Base-by-base conservation (phyloP, 1,140 invertebrate genomes). In the Brachionus plicatilis region DNA sequence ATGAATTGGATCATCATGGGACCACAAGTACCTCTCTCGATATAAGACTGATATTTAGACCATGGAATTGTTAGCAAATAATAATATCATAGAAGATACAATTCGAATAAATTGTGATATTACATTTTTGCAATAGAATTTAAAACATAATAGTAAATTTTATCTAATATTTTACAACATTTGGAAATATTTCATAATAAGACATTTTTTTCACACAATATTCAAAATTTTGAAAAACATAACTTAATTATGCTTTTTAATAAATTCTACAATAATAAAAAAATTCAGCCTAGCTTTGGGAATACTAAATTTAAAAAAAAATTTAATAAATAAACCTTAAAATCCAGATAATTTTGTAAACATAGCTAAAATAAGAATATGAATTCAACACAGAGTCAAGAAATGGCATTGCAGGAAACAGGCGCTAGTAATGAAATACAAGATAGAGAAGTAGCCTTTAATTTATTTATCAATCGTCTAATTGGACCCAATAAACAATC, bases 401-500 rank as follows among this genome's bases (percentile, higher is more conserved):
- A 50, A 27, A 50, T 6, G 72, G 6, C 45, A 27, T 12, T 41
- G 8, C 8, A 47, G 4, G 17, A 50, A 50, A 6, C 9, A 27
- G 17, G 33, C 14, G 24, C 17, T 66, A 8, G 24, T 14, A 65
- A 45, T 65, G 17, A 33, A 41, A 2, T 27, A 4, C 37, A 24
- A 14, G 53, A 82, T 47, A 33, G 53, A 27, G 79, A 82, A 24
- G 2, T 68, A 11, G 37, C 53, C 11, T 82, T 82, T 37, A 82
- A 82, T 68, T 27, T 82, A 43, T 82, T 65, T 14, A 65, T 82
- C 4, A 43, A 82, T 11, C 79, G 79, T 6, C 29, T 82, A 20
- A 82, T 82, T 11, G 79, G 79, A 47, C 79, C 79, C 7, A 82
- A 82, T 47, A 82, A 82, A 37, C 53, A 65, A 27, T 82, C 79